Percentiles rank a stretch among this genome's conserved stretches.
phyloP scores from a whole-genome alignment of 2,113 vertebrate species.

The Corythaeola cristata region DNA sequence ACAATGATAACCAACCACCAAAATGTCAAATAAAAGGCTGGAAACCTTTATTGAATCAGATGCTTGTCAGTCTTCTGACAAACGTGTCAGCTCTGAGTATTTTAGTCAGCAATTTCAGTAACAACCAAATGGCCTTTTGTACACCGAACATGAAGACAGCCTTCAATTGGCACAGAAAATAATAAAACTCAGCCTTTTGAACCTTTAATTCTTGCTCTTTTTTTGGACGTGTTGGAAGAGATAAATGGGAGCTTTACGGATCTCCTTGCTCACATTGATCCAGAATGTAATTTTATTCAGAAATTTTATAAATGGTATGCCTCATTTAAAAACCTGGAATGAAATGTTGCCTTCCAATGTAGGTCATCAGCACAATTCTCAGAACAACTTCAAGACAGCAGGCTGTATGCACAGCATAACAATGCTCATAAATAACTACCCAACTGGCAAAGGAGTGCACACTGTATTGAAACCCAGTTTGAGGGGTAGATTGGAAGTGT shows the following conservation, averaged over 20 bases:
- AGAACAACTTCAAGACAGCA: slow-evolving; percentile 24
- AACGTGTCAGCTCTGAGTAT: slow-evolving; percentile 13
- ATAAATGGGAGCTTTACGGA: slow-evolving; percentile 18
- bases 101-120: slow-evolving; percentile 55
- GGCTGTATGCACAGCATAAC: background rate
- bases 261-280: background rate
- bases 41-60: slow-evolving; percentile 37
- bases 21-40: slow-evolving; percentile 47
- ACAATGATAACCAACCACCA: slow-evolving; percentile 11
- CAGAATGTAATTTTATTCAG: slow-evolving; percentile 12
- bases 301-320: slow-evolving; percentile 19
- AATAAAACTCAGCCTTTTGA: slow-evolving; percentile 47
- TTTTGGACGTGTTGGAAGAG: background rate
- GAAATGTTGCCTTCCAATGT: background rate
- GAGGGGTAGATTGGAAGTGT: background rate
- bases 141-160: slow-evolving; percentile 32
- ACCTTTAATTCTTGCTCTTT: slow-evolving; percentile 1
- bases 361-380: slow-evolving; percentile 13
- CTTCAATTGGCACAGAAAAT: slow-evolving; percentile 31
- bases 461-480: background rate
- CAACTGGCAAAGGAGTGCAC: background rate
- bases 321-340: slow-evolving; percentile 33
- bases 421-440: background rate
- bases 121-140: slow-evolving; percentile 56
- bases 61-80: slow-evolving; percentile 34